A percentile compares a stretch with the other conserved stretches of the same genome.
Evolutionary conservation across 2,113 vertebrate species (phyloP).

Genomic region (Peucedramus taeniatus): DNA sequence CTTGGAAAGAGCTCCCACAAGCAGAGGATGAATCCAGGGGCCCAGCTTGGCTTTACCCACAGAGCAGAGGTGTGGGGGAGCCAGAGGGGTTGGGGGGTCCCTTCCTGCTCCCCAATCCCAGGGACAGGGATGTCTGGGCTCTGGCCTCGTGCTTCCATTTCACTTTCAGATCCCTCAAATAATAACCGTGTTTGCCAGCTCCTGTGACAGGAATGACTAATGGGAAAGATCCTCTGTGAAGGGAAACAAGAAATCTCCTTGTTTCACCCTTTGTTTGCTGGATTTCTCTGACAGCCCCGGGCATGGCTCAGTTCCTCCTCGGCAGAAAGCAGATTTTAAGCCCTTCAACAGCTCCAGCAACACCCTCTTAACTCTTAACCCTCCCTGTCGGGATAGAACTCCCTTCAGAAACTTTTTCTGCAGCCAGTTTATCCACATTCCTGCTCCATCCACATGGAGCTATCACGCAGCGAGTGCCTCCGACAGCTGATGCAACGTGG

Average conservation of each 20-base stretch:
- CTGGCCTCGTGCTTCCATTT: neutral
- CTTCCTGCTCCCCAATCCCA: neutral
- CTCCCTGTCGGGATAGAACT: neutral
- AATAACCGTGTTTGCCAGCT: conserved; percentile 21
- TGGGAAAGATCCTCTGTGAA: conserved; percentile 26
- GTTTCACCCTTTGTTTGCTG: conserved; percentile 32
- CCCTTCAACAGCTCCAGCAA: neutral
- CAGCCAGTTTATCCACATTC: neutral
- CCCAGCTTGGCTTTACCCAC: rapidly evolving
- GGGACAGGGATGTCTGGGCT: neutral
- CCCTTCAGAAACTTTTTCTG: neutral
- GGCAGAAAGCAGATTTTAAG: neutral
- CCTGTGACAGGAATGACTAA: conserved; percentile 60
- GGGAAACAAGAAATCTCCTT: conserved; percentile 26
- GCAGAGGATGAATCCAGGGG: neutral
- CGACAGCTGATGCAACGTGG: neutral
- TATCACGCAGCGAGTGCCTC: neutral
- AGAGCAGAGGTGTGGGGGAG: neutral
- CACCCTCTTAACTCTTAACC: neutral
- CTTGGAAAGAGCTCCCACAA: neutral
- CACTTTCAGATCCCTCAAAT: conserved; percentile 48
- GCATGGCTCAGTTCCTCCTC: neutral
- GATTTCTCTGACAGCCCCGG: neutral
- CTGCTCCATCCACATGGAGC: neutral
- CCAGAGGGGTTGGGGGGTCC: neutral